Conservation (phyloP, 1,140 invertebrate species). For the Colletes latitarsis region DNA sequence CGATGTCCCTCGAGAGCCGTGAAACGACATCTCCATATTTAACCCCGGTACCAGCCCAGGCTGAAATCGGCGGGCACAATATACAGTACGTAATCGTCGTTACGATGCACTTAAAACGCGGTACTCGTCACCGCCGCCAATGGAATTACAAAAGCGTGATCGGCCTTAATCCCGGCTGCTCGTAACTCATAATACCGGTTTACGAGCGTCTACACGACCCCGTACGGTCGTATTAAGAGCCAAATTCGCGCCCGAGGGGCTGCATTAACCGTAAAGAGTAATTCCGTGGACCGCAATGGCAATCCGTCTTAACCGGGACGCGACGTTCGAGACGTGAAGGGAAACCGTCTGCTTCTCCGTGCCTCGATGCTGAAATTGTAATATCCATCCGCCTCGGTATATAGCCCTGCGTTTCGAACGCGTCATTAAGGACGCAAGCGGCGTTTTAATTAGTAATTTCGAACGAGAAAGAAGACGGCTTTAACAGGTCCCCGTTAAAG, state of each 20-base stretch:
- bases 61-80: constrained; percentile 33
- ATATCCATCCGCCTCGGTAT: constrained; percentile 4
- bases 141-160: constrained; percentile 72
- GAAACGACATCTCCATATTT: constrained; percentile 40
- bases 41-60: constrained; percentile 1
- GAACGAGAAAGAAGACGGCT: neutral
- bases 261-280: constrained; percentile 53
- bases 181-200: constrained; percentile 73
- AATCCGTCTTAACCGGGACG: constrained; percentile 44
- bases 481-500: neutral
- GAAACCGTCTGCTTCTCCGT: neutral
- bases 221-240: constrained; percentile 46
- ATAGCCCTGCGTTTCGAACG: neutral
- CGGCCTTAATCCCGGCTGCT: constrained; percentile 65
- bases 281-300: constrained; percentile 41
- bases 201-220: constrained; percentile 68
- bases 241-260: constrained; percentile 44
- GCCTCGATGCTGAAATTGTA: constrained; percentile 14
- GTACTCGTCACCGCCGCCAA: constrained; percentile 52
- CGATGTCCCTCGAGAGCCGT: neutral
- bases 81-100: constrained; percentile 64
- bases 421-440: neutral
- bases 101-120: constrained; percentile 60
- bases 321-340: neutral
- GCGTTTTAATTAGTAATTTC: constrained; percentile 20